These are phyloP conservation scores for Synaphobranchus kaupii DNA, from an alignment of 2,797 vertebrate genomes.

Conservation along the genomic window DNA sequence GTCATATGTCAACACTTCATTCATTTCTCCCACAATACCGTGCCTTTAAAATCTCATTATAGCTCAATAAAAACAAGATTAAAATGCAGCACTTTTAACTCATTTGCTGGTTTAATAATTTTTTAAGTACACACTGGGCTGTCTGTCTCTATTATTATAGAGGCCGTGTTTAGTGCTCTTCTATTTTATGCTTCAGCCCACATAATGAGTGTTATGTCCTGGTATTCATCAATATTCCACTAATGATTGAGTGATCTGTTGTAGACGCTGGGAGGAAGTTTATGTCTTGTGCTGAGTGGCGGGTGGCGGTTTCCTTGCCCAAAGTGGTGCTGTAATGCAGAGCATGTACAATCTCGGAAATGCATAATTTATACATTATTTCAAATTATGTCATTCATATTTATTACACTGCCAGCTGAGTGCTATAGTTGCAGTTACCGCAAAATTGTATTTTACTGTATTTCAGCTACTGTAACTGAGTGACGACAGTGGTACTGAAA, in stretches of 20 bases:
- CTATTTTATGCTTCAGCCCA: neutral
- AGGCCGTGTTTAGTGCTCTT: neutral
- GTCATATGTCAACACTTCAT: constrained; percentile 15
- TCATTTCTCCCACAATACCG: neutral
- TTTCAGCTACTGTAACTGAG: constrained; percentile 32
- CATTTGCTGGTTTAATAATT: neutral
- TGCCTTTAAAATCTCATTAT: neutral
- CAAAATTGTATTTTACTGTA: neutral
- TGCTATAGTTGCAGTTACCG: neutral
- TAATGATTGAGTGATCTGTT: neutral
- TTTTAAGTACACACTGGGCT: neutral
- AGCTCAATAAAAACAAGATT: constrained; percentile 10
- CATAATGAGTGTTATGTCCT: neutral
- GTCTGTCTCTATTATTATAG: neutral
- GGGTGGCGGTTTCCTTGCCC: neutral
- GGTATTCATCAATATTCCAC: neutral
- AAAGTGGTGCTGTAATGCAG: neutral
- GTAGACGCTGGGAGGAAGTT: neutral
- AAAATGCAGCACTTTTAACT: neutral
- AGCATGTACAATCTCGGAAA: neutral
- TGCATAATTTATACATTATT: neutral
- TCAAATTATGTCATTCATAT: neutral
- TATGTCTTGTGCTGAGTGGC: neutral
- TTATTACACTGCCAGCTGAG: neutral
- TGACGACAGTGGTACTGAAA: constrained; percentile 40